A percentile compares a stretch with the other conserved stretches of the same genome.
Conservation (phyloP, 1,140 invertebrate genomes). For the Drosophila nigrodunni region DNA sequence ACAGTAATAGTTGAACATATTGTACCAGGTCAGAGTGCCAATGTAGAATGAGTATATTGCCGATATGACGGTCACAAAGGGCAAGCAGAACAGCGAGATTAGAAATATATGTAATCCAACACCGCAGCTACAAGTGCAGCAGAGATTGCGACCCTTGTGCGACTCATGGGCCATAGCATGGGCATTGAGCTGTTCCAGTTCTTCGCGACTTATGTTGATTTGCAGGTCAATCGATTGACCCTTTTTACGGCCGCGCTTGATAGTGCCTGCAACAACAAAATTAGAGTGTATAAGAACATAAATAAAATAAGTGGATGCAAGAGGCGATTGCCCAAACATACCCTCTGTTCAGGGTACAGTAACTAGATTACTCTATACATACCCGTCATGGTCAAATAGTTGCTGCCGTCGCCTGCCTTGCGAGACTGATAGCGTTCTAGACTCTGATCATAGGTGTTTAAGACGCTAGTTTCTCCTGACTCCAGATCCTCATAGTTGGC, state of each 20-base stretch:
- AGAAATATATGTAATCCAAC: slow-evolving; percentile 89
- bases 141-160: slow-evolving; percentile 86
- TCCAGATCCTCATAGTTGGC: slow-evolving; percentile 80
- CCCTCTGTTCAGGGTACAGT: too few relatives aligned
- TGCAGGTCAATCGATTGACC: slow-evolving; percentile 90
- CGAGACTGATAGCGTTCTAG: slow-evolving; percentile 85
- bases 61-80: slow-evolving; percentile 88
- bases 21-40: slow-evolving; percentile 91
- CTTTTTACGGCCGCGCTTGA: slow-evolving; percentile 90
- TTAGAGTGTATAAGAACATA: background rate
- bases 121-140: slow-evolving; percentile 86
- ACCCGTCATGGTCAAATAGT: slow-evolving; percentile 88
- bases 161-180: slow-evolving; percentile 87
- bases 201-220: slow-evolving; percentile 89
- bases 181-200: slow-evolving; percentile 88
- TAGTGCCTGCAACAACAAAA: slow-evolving; percentile 86
- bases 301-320: background rate
- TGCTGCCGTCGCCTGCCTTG: slow-evolving; percentile 85
- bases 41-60: slow-evolving; percentile 90
- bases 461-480: slow-evolving; percentile 85
- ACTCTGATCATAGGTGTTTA: slow-evolving; percentile 85
- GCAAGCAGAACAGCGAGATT: slow-evolving; percentile 88
- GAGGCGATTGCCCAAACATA: too few relatives aligned
- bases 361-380: background rate
- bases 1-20: slow-evolving; percentile 89